These are phyloP conservation scores for Venustaconcha ellipsiformis DNA, from an alignment of 1,140 invertebrate genomes.

Conservation along the genomic window DNA sequence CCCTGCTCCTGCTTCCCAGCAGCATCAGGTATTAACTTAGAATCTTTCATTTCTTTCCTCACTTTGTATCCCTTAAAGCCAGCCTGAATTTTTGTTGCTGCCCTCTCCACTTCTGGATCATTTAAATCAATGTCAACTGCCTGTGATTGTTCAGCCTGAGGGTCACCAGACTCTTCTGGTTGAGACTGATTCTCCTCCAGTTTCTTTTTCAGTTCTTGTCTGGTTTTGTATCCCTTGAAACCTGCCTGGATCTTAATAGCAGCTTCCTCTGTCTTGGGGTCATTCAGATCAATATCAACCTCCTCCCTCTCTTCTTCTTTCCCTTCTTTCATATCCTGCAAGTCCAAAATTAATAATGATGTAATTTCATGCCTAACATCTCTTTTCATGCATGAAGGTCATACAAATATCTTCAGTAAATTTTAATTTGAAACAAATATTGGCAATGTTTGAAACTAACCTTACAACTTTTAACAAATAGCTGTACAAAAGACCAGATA, in stretches of 20 bases:
- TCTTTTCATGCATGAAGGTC: no score
- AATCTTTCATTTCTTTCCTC: slow-evolving; percentile 33
- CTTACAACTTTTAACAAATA: no score
- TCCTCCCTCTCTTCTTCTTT: slow-evolving; percentile 29
- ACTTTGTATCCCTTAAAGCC: slow-evolving; percentile 48
- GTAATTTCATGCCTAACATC: no score
- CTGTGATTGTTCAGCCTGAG: slow-evolving; percentile 23
- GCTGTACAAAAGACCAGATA: no score
- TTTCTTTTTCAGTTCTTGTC: slow-evolving; percentile 47
- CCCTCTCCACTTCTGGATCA: slow-evolving; percentile 47
- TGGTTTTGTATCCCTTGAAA: slow-evolving; percentile 50
- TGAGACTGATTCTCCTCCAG: slow-evolving; percentile 22
- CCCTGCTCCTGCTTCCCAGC: slow-evolving; percentile 2
- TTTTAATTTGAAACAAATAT: no score
- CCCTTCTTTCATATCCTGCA: slow-evolving; percentile 5
- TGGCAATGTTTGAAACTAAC: no score
- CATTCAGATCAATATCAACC: slow-evolving; percentile 64
- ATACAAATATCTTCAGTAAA: no score
- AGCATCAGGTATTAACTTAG: slow-evolving; percentile 13
- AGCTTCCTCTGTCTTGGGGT: slow-evolving; percentile 73
- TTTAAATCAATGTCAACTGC: slow-evolving; percentile 30
- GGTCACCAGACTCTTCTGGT: slow-evolving; percentile 2
- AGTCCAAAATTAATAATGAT: background rate
- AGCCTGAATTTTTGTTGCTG: slow-evolving; percentile 56
- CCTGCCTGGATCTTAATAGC: slow-evolving; percentile 56